Evolutionary conservation across 2,113 vertebrate genomes (phyloP).

Genomic region (Corvus moneduloides): DNA sequence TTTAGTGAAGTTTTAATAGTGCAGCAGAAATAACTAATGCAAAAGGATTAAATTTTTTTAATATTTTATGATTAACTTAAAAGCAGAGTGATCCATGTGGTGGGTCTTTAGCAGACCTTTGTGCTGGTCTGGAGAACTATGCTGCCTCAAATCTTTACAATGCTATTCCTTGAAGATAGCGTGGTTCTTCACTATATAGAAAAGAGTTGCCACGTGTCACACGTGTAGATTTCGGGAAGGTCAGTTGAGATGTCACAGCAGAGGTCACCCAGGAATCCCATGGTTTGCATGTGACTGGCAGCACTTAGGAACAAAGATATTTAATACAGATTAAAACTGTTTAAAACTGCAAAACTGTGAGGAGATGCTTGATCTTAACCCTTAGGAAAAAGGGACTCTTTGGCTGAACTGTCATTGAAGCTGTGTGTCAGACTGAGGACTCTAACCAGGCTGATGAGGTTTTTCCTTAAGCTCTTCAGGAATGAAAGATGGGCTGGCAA

Average conservation of each 20-base stretch:
- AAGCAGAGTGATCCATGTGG: neutral
- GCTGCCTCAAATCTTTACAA: neutral
- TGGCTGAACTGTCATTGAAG: neutral
- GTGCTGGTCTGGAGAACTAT: neutral
- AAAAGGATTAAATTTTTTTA: neutral
- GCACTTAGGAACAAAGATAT: neutral
- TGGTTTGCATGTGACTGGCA: neutral
- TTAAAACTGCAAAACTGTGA: neutral
- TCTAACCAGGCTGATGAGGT: neutral
- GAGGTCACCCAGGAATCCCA: neutral
- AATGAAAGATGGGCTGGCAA: neutral
- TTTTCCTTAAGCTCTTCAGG: neutral
- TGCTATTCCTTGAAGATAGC: neutral
- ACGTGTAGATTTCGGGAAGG: fast-evolving
- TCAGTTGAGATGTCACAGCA: neutral
- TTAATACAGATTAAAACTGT: neutral
- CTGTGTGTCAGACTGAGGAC: neutral
- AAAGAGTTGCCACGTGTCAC: neutral
- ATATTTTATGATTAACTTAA: neutral
- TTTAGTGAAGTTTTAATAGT: neutral
- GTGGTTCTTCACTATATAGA: neutral
- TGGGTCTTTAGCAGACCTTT: neutral
- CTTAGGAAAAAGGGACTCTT: neutral
- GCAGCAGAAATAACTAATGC: neutral
- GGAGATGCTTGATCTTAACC: neutral